Conservation (phyloP, 2,888 invertebrate species). For the Liposcelis brunnea region DNA sequence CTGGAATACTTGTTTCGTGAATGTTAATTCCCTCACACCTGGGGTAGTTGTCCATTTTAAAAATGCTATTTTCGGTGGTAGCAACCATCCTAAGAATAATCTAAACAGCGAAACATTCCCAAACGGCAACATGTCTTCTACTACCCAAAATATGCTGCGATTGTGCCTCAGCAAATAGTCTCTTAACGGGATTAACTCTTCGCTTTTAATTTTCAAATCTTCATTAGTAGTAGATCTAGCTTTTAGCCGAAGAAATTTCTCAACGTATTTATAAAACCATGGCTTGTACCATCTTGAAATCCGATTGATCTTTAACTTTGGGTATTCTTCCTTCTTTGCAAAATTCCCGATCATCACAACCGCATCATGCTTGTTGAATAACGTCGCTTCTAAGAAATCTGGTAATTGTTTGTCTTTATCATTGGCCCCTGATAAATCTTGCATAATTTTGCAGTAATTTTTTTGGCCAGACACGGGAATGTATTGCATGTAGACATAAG, state of each 20-base stretch:
- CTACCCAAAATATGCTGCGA: constrained; percentile 53
- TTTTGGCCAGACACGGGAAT: constrained; percentile 41
- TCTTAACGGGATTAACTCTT: constrained; percentile 41
- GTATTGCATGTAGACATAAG: constrained; percentile 45
- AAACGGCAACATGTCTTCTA: constrained; percentile 51
- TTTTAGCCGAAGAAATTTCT: constrained; percentile 32
- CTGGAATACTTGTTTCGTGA: constrained; percentile 53
- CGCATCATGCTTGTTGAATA: constrained; percentile 41
- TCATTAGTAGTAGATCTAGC: constrained; percentile 26
- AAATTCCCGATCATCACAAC: constrained; percentile 50
- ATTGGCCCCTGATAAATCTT: constrained; percentile 40
- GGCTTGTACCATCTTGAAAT: constrained; percentile 49
- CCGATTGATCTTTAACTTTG: constrained; percentile 33
- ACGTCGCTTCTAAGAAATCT: constrained; percentile 48
- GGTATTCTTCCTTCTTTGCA: constrained; percentile 34
- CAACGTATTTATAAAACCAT: constrained; percentile 52
- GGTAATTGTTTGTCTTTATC: constrained; percentile 30
- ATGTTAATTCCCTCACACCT: constrained; percentile 46
- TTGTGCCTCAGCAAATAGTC: constrained; percentile 48
- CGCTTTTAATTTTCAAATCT: constrained; percentile 19
- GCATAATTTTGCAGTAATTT: constrained; percentile 41
- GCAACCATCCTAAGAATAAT: constrained; percentile 43
- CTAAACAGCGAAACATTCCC: constrained; percentile 47
- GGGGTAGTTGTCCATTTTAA: constrained; percentile 54
- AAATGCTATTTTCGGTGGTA: constrained; percentile 53